Evolutionary conservation across 1,140 invertebrate genomes (phyloP), one percentile per base, ranked within the genome.

Genomic region (Eulimnadia texana): DNA sequence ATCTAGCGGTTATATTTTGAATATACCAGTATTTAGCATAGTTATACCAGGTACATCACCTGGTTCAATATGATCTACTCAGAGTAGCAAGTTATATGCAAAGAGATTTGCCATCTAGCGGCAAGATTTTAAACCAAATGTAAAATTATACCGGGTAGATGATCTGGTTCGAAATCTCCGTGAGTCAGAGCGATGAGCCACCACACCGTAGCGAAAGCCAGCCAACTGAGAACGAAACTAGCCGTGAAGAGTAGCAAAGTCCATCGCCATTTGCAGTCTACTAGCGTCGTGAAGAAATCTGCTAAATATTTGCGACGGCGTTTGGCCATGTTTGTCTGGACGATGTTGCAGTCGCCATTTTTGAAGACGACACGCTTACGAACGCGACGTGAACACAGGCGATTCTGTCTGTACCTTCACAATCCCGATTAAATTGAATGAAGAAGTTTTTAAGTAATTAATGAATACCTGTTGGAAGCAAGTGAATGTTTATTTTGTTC

Each of bases 211-310:
- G 91, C 93, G 72, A 98, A 98, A 2, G 81, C 75, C 2, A 95
- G 73, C 95, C 95, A 98, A 0, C 87, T 90, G 1, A 93, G 71
- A 29, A 96, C 79, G 70, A 98, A 97, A 51, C 88, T 88, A 66
- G 95, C 76, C 0, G 89, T 86, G 70, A 98, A 96, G 50, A 92
- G 85, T 27, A 96, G 75, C 20, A 98, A 73, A 1, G 93, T 97
- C 88, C 93, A 98, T 19, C 93, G 82, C 93, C 95, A 98, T 73
- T 95, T 88, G 9, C 84, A 84, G 68, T 93, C 90, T 19, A 92
- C 60, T 22, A 52, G 24, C 9, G 62, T 63, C 22, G 60, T 63
- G 49, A 64, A 54, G 25, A 64, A 28, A 49, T 63, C 84, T 74
- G 90, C 87, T 64, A 95, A 76, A 78, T 92, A 95, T 67, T 84